Base-by-base conservation (phyloP, 2,888 invertebrate species). In the Pilophorus perplexus region DNA sequence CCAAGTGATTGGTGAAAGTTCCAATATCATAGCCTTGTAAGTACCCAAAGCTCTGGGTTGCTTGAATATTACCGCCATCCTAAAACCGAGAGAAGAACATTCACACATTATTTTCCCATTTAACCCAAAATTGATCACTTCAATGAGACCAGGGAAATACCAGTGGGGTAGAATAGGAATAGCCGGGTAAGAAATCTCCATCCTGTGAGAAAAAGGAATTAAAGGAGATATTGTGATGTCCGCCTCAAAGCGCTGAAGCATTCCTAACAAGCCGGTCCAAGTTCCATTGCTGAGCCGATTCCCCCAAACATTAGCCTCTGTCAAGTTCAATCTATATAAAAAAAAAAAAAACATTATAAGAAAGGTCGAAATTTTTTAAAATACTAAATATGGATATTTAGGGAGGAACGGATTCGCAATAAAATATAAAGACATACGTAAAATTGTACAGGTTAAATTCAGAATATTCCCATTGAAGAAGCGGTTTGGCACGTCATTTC, bases 361-460 rank as follows among this genome's bases (percentile, higher is more conserved):
- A n/a, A n/a, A n/a, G n/a, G n/a, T n/a, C n/a, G n/a, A n/a, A n/a
- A n/a, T n/a, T n/a, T n/a, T n/a, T n/a, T n/a, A n/a, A n/a, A n/a
- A n/a, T n/a, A n/a, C n/a, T n/a, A n/a, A n/a, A n/a, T n/a, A n/a
- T n/a, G n/a, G n/a, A n/a, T n/a, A n/a, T n/a, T n/a, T n/a, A n/a
- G n/a, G n/a, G n/a, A n/a, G n/a, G n/a, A n/a, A n/a, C n/a, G n/a
- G n/a, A n/a, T n/a, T n/a, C n/a, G n/a, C n/a, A n/a, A n/a, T n/a
- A n/a, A n/a, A n/a, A n/a, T n/a, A n/a, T n/a, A n/a, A n/a, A n/a
- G n/a, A n/a, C n/a, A n/a, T n/a, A n/a, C 62, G 46, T 46, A 16
- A 46, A 62, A 48, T 62, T 62, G 62, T 44, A 62, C 27, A 62
- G 44, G 46, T 48, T n/a, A 62, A 12, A 10, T 62, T 28, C 10